Percentiles rank a stretch among this genome's conserved stretches.
Conservation (phyloP, 1,140 invertebrate genomes). For the Nephila pilipes region DNA sequence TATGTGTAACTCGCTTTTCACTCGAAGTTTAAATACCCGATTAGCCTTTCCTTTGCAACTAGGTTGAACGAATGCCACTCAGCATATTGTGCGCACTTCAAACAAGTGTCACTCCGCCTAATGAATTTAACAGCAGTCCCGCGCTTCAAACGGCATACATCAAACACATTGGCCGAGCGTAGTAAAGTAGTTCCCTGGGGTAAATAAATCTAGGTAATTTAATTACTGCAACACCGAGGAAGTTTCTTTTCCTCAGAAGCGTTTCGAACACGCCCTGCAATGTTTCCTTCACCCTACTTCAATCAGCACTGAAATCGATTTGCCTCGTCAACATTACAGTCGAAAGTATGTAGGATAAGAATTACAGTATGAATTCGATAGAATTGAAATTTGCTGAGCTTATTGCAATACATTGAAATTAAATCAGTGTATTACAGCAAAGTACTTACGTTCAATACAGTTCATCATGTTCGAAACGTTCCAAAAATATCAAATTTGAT, state of each 20-base stretch:
- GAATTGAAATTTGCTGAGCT: neutral
- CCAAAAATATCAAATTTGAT: too few relatives aligned
- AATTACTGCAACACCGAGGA: slow-evolving; percentile 51
- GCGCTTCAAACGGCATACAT: slow-evolving; percentile 54
- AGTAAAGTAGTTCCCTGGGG: slow-evolving; percentile 43
- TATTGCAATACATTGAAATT: too few relatives aligned
- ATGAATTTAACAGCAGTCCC: slow-evolving; percentile 45
- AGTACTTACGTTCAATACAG: too few relatives aligned
- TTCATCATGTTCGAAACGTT: too few relatives aligned
- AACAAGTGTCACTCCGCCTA: slow-evolving; percentile 59
- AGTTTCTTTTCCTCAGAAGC: slow-evolving; percentile 41
- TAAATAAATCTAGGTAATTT: slow-evolving; percentile 60
- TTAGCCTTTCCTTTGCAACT: neutral
- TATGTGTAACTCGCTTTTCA: neutral
- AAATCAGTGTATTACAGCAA: too few relatives aligned
- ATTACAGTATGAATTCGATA: neutral
- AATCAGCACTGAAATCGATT: neutral
- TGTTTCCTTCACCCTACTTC: neutral
- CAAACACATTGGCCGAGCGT: slow-evolving; percentile 14
- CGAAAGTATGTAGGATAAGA: neutral
- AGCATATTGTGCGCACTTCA: slow-evolving; percentile 46
- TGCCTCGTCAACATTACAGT: neutral
- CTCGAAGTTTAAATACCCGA: neutral
- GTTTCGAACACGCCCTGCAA: neutral
- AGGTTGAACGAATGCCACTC: neutral